A percentile compares a stretch with the other conserved stretches of the same genome.
phyloP scores from a whole-genome alignment of 1,140 invertebrate genomes.

The Zaprionus capensis region DNA sequence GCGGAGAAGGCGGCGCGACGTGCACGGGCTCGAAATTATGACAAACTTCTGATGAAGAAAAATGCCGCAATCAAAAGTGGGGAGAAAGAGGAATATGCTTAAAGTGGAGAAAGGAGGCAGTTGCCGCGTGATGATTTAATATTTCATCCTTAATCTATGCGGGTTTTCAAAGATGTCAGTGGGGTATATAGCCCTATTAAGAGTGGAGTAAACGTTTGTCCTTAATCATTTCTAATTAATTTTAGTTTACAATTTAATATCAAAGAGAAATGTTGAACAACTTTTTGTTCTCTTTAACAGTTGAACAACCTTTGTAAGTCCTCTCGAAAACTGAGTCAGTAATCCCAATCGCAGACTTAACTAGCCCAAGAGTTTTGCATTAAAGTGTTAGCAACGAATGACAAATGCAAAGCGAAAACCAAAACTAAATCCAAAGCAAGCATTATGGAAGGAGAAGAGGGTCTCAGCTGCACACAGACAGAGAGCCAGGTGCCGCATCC shows the following conservation, averaged over 20 bases:
- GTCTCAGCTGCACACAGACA: background rate
- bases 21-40: constrained; percentile 66
- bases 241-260: background rate
- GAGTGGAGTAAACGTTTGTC: background rate
- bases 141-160: background rate
- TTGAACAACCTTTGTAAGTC: background rate
- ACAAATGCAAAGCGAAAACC: background rate
- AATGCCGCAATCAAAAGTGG: constrained; percentile 47
- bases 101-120: background rate
- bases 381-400: constrained; percentile 25
- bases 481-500: constrained; percentile 4
- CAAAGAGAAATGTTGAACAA: background rate
- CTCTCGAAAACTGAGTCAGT: background rate
- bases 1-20: constrained; percentile 29
- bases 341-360: background rate
- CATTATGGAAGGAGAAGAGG: background rate
- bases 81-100: constrained; percentile 31
- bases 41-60: constrained; percentile 72
- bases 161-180: background rate
- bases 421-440: constrained; percentile 17
- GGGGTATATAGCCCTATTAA: background rate
- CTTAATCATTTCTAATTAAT: background rate
- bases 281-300: background rate
- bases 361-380: constrained; percentile 9
- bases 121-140: constrained; percentile 6